Conservation (phyloP, 2,888 invertebrate genomes). For the Drosophila greeni region DNA sequence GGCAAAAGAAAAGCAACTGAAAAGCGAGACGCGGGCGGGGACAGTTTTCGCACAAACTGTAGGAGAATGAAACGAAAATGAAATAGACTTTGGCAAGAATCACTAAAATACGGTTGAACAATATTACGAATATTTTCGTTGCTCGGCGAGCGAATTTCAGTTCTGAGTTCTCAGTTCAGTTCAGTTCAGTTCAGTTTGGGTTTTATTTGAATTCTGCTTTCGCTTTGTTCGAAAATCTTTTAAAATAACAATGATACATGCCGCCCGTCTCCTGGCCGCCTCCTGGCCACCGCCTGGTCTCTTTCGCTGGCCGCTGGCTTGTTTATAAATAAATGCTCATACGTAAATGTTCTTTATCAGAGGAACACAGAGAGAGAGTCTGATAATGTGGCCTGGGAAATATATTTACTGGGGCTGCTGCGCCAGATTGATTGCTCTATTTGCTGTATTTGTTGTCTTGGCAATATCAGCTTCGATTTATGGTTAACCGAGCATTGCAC, state of each 20-base stretch:
- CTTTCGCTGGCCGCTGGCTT: constrained; percentile 55
- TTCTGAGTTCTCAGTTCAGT: constrained; percentile 14
- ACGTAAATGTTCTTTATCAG: constrained; percentile 70
- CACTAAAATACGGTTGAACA: constrained; percentile 64
- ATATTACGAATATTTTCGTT: constrained; percentile 61
- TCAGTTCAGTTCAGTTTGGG: constrained; percentile 25
- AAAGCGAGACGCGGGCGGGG: constrained; percentile 41
- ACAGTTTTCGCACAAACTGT: constrained; percentile 45
- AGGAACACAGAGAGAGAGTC: background rate
- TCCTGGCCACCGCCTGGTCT: constrained; percentile 12
- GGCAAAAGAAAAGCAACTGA: constrained; percentile 2
- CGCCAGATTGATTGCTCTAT: constrained; percentile 40
- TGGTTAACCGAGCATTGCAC: background rate
- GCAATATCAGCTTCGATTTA: constrained; percentile 6
- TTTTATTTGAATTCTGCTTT: constrained; percentile 36
- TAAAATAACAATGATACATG: constrained; percentile 74
- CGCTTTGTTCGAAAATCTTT: constrained; percentile 59
- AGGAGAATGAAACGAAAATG: constrained; percentile 33
- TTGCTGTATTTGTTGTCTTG: constrained; percentile 32
- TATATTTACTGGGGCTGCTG: constrained; percentile 34
- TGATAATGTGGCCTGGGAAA: constrained; percentile 56
- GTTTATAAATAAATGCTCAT: constrained; percentile 72
- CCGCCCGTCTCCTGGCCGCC: constrained; percentile 24
- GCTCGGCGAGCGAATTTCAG: constrained; percentile 27
- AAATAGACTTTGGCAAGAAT: constrained; percentile 53